phyloP scores from a whole-genome alignment of 2,113 vertebrate species.

The Alouatta palliata region DNA sequence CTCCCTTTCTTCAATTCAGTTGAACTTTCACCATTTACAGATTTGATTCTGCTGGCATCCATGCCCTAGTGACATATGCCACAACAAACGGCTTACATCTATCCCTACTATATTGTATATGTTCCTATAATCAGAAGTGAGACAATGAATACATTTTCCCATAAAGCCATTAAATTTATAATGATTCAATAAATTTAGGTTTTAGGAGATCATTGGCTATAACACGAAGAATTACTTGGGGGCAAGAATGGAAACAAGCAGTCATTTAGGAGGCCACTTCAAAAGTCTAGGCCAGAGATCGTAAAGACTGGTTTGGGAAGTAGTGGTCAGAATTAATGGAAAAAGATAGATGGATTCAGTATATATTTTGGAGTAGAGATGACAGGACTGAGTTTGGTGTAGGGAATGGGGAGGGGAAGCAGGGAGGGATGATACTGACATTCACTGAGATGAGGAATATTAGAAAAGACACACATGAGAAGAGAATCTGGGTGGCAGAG shows the following conservation, averaged over 20 bases:
- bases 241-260: neutral
- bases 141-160: neutral
- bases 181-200: neutral
- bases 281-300: neutral
- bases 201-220: neutral
- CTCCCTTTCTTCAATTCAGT: neutral
- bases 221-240: neutral
- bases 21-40: neutral
- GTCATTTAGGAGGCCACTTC: neutral
- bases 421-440: neutral
- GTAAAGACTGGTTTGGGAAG: neutral
- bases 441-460: neutral
- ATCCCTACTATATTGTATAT: neutral
- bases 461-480: neutral
- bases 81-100: neutral
- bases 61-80: neutral
- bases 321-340: neutral
- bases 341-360: neutral
- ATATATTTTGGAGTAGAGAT: neutral
- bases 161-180: neutral
- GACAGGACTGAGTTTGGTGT: neutral
- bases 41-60: neutral
- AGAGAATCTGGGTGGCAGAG: neutral
- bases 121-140: neutral
- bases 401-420: neutral